Percentiles rank a stretch among this genome's conserved stretches.
phyloP scores from a whole-genome alignment of 2,888 invertebrate species.

The Plagiodera versicolora region DNA sequence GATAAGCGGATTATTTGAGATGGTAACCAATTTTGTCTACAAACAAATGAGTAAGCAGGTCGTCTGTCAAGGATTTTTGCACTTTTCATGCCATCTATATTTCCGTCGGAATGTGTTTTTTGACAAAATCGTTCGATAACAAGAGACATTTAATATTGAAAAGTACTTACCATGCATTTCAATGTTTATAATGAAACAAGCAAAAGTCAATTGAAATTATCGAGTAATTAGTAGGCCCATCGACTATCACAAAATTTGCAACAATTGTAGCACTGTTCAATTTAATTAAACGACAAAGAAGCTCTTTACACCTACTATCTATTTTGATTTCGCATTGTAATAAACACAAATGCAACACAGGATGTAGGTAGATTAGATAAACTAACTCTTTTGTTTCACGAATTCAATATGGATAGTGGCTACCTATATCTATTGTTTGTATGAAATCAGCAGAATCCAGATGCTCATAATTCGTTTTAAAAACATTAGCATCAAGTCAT shows the following conservation, averaged over 20 bases:
- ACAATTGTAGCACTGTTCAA: conserved; percentile 14
- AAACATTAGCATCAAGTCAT: neutral
- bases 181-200: too few species aligned
- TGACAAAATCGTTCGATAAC: too few species aligned
- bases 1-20: neutral
- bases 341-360: conserved; percentile 4
- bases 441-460: neutral
- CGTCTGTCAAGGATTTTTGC: too few species aligned
- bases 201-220: neutral
- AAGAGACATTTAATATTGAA: too few species aligned
- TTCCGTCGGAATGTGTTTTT: too few species aligned
- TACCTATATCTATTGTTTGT: neutral
- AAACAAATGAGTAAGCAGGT: too few species aligned
- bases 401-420: neutral
- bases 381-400: conserved; percentile 2
- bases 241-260: conserved; percentile 15
- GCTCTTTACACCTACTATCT: conserved; percentile 15
- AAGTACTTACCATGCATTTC: too few species aligned
- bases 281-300: conserved; percentile 10
- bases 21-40: too few species aligned
- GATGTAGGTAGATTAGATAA: neutral
- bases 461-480: neutral
- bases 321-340: conserved; percentile 6
- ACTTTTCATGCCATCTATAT: too few species aligned
- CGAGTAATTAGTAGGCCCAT: conserved; percentile 14